Percentiles rank a stretch among this genome's conserved stretches.
Conservation (phyloP, 2,797 vertebrate species). For the Microctenopoma steveboyesi region DNA sequence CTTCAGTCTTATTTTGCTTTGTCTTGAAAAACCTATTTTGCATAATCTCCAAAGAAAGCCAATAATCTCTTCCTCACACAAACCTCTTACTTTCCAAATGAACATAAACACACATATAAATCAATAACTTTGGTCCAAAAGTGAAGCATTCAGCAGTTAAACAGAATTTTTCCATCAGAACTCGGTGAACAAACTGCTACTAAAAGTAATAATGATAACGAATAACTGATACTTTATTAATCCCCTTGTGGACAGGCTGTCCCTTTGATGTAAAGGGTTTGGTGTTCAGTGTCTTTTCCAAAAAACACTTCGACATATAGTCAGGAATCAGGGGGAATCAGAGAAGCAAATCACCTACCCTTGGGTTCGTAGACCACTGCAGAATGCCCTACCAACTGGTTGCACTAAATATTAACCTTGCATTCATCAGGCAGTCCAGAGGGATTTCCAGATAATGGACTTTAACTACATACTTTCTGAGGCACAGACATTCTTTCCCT, state of each 20-base stretch:
- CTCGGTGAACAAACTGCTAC: neutral
- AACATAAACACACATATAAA: neutral
- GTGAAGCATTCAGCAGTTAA: too few species aligned
- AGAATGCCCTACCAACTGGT: too few species aligned
- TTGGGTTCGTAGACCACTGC: too few species aligned
- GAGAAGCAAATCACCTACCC: too few species aligned
- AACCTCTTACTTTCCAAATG: too few species aligned
- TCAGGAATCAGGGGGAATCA: too few species aligned
- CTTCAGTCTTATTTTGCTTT: neutral
- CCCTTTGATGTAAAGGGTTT: too few species aligned
- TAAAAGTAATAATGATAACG: neutral
- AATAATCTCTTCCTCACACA: neutral
- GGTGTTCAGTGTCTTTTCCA: too few species aligned
- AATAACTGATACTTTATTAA: too few species aligned
- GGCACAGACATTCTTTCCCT: neutral
- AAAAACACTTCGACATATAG: too few species aligned
- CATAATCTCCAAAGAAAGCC: neutral
- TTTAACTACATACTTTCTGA: constrained; percentile 11
- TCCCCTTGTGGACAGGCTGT: too few species aligned
- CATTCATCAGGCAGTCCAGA: neutral
- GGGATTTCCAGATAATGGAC: constrained; percentile 48
- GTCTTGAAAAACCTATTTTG: neutral
- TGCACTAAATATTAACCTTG: neutral
- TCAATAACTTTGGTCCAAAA: neutral
- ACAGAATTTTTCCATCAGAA: too few species aligned